These are phyloP conservation scores for Lingula anatina DNA, from an alignment of 2,888 invertebrate species.

Conservation along the genomic window DNA sequence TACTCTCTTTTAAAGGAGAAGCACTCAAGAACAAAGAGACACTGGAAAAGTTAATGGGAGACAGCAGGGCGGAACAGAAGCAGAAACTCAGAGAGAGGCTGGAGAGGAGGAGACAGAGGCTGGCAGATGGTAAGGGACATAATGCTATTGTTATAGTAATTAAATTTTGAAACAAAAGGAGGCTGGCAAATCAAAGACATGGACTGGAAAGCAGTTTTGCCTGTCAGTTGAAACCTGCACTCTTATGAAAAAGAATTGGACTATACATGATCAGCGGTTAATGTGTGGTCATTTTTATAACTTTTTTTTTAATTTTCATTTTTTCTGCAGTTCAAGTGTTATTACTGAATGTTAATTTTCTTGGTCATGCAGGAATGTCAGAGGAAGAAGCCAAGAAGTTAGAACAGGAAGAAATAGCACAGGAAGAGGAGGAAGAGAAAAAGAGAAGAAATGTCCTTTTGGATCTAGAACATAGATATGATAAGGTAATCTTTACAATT, in stretches of 20 bases:
- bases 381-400: conserved; percentile 29
- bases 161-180: no score
- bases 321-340: no score
- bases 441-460: conserved; percentile 26
- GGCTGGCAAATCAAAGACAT: no score
- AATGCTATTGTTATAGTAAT: no score
- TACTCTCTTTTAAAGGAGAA: conserved; percentile 18
- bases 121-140: conserved; percentile 23
- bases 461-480: conserved; percentile 28
- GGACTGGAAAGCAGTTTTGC: no score
- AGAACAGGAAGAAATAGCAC: conserved; percentile 27
- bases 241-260: no score
- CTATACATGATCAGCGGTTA: no score
- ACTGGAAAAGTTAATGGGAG: conserved; percentile 27
- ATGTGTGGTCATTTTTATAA: no score
- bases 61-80: conserved; percentile 26
- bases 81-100: conserved; percentile 28
- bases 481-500: conserved; percentile 27
- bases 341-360: no score
- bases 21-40: conserved; percentile 28
- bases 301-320: no score
- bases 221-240: no score
- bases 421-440: conserved; percentile 26
- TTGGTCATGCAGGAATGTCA: conserved; percentile 33
- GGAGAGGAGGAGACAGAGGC: conserved; percentile 24